Evolutionary conservation across 23 tunicate genomes (phyloP), one percentile per base, ranked within the genome.

Genomic region (Trididemnum nubilum): DNA sequence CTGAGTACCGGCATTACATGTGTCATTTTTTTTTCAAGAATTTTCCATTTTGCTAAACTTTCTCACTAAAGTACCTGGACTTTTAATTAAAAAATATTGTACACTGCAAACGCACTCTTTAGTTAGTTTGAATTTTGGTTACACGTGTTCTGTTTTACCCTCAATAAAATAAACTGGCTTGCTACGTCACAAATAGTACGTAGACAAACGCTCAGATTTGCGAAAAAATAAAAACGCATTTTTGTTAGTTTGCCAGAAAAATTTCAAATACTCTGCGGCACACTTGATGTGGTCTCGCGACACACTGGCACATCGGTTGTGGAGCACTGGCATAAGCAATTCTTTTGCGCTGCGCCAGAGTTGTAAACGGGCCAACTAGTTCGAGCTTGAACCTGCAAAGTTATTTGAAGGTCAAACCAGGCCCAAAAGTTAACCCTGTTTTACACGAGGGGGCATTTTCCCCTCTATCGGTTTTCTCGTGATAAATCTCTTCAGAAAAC

Each of bases 281-380:
- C n/a, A n/a, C n/a, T n/a, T n/a, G n/a, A n/a, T n/a, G n/a, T n/a
- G n/a, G n/a, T n/a, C n/a, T n/a, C n/a, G n/a, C n/a, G n/a, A n/a
- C n/a, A n/a, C n/a, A n/a, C 7, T 23, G 27, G 69, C 27, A 63
- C 69, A 63, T 28, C 4, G 69, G 69, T 63, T 63, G 69, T 23
- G 28, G 69, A 63, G 69, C 69, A 63, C 69, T 63, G 69, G 57
- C 15, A 49, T 49, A 49, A 18, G 57, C n/a, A n/a, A n/a, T n/a
- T n/a, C n/a, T n/a, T n/a, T n/a, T n/a, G n/a, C n/a, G n/a, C n/a
- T n/a, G n/a, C n/a, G n/a, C n/a, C n/a, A n/a, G n/a, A n/a, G n/a
- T n/a, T n/a, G n/a, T n/a, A n/a, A n/a, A n/a, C n/a, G n/a, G n/a
- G n/a, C n/a, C n/a, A n/a, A n/a, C n/a, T n/a, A n/a, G n/a, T n/a